Evolutionary conservation across 2,113 vertebrate genomes (phyloP).

Genomic region (Procavia capensis): DNA sequence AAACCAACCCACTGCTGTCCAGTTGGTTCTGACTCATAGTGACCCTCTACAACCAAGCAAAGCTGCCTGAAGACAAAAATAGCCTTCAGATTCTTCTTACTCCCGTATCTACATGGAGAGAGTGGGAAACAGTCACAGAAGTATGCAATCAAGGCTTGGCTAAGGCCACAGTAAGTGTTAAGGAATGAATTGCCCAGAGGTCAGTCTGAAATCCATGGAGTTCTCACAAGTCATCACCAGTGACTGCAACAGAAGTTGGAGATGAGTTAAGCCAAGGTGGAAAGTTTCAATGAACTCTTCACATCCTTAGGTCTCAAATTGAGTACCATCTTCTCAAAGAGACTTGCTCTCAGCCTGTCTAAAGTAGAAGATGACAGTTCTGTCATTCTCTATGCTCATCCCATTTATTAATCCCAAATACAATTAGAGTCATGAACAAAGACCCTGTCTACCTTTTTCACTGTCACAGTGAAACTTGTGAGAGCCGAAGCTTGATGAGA

Average conservation of each 20-base stretch:
- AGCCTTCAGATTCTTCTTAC: constrained; percentile 54
- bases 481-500: no score
- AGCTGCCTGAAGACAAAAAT: constrained; percentile 50
- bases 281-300: constrained; percentile 41
- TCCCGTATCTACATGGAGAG: background rate
- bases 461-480: no score
- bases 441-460: no score
- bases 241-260: constrained; percentile 24
- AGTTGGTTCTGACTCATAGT: background rate
- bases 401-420: background rate
- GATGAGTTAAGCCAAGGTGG: constrained; percentile 23
- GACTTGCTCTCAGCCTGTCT: background rate
- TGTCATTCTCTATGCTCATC: constrained; percentile 7
- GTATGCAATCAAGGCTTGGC: constrained; percentile 24
- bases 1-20: background rate
- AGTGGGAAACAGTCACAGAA: constrained; percentile 20
- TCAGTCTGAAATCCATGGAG: constrained; percentile 53
- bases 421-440: no score
- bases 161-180: constrained; percentile 44
- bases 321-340: constrained; percentile 49
- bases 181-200: constrained; percentile 43
- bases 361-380: constrained; percentile 35
- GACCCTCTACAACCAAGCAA: background rate
- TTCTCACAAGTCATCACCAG: constrained; percentile 25
- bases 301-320: constrained; percentile 22